These are phyloP conservation scores for Carcinoscorpius rotundicauda DNA, from an alignment of 1,140 invertebrate genomes.

Conservation along the genomic window DNA sequence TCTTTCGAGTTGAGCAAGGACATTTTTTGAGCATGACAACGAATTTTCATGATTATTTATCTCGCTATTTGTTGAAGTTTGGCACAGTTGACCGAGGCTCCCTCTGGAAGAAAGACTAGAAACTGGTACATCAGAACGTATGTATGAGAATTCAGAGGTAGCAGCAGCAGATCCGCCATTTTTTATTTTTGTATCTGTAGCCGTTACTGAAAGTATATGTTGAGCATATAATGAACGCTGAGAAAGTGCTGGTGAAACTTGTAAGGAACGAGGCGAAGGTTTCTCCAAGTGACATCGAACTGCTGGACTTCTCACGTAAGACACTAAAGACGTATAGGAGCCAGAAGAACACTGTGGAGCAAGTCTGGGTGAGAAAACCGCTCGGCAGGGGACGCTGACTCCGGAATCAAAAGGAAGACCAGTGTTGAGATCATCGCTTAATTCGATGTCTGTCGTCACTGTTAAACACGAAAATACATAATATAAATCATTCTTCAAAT, in stretches of 20 bases:
- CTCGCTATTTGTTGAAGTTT: neutral
- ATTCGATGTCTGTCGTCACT: no score
- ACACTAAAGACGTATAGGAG: constrained; percentile 18
- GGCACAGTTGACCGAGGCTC: constrained; percentile 8
- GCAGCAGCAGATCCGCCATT: constrained; percentile 16
- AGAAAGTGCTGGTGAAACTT: constrained; percentile 18
- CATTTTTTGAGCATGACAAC: neutral
- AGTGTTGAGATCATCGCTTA: no score
- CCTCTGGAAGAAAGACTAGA: constrained; percentile 9
- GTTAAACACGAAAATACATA: no score
- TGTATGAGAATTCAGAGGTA: constrained; percentile 22
- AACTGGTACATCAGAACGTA: constrained; percentile 17
- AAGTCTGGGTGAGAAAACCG: constrained; percentile 13
- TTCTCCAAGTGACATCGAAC: constrained; percentile 15
- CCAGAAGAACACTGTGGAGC: constrained; percentile 18
- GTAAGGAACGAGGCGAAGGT: constrained; percentile 16
- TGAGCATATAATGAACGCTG: constrained; percentile 23
- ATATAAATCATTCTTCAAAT: no score
- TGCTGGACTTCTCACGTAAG: constrained; percentile 12
- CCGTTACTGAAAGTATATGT: constrained; percentile 20
- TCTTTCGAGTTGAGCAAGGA: neutral
- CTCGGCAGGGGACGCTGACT: constrained; percentile 11
- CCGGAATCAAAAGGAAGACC: neutral
- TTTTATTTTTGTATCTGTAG: constrained; percentile 6
- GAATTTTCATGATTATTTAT: neutral